These are phyloP conservation scores for Suricata suricatta DNA, from an alignment of 2,113 vertebrate species.

Conservation along the genomic window DNA sequence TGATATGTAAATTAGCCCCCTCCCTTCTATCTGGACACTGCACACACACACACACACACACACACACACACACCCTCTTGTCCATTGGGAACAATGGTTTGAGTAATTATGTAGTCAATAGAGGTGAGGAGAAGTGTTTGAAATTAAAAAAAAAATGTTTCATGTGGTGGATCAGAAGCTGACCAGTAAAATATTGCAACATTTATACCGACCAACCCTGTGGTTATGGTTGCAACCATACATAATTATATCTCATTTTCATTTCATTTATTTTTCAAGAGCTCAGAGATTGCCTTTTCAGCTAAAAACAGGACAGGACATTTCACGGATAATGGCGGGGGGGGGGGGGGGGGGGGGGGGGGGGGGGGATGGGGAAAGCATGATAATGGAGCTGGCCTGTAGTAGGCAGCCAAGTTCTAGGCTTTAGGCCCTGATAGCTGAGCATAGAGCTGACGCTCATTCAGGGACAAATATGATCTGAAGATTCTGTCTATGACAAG, in stretches of 20 bases:
- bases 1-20: slow-evolving; percentile 70
- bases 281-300: slow-evolving; percentile 62
- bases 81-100: slow-evolving; percentile 75
- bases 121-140: slow-evolving; percentile 62
- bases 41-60: neutral
- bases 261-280: slow-evolving; percentile 72
- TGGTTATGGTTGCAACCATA: slow-evolving; percentile 64
- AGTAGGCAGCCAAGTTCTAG: neutral
- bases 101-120: slow-evolving; percentile 73
- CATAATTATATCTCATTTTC: slow-evolving; percentile 74
- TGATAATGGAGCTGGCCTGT: neutral
- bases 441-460: neutral
- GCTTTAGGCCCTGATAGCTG: neutral
- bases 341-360: too few relatives aligned
- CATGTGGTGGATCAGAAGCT: slow-evolving; percentile 80
- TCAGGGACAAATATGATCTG: neutral
- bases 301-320: neutral
- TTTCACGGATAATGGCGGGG: neutral
- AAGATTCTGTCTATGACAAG: slow-evolving; percentile 5
- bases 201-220: slow-evolving; percentile 65
- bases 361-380: neutral
- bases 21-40: slow-evolving; percentile 56
- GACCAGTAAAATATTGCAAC: slow-evolving; percentile 77
- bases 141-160: slow-evolving; percentile 75
- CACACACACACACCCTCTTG: slow-evolving; percentile 33